Evolutionary conservation across 2,888 invertebrate genomes (phyloP).

Genomic region (Drosophila austrosaltans): DNA sequence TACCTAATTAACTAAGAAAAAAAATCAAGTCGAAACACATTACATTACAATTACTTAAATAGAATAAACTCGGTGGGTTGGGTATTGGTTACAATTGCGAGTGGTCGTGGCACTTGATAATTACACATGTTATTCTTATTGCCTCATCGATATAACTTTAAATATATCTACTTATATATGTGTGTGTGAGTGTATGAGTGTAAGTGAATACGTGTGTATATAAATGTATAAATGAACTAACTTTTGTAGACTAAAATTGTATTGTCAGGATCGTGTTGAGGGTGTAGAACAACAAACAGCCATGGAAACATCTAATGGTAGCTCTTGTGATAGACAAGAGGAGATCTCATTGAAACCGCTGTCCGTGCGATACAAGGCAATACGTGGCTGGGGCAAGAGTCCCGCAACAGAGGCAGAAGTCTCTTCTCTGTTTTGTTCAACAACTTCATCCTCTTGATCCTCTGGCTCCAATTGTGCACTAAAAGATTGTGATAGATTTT

Average conservation of each 20-base stretch:
- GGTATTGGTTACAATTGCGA: conserved; percentile 41
- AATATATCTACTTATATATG: too few species aligned
- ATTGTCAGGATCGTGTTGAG: conserved; percentile 59
- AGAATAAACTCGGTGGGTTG: conserved; percentile 8
- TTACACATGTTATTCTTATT: not conserved
- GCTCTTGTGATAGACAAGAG: conserved; percentile 60
- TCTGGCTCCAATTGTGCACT: conserved; percentile 71
- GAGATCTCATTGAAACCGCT: conserved; percentile 83
- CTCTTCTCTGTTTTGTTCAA: conserved; percentile 1
- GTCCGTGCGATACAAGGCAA: conserved; percentile 77
- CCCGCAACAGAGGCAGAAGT: not conserved
- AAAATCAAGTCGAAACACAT: conserved; percentile 2
- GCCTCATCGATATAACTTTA: not conserved
- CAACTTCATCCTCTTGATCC: conserved; percentile 24
- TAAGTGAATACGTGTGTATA: not conserved
- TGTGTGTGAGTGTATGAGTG: not conserved
- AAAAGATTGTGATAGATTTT: conserved; percentile 83
- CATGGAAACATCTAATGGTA: conserved; percentile 66
- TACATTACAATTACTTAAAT: not conserved
- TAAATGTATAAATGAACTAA: not conserved
- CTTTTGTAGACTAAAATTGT: not conserved
- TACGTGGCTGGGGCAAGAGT: conserved; percentile 21
- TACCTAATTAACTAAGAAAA: conserved; percentile 6
- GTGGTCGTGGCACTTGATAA: conserved; percentile 7
- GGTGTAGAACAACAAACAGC: conserved; percentile 71